These are phyloP conservation scores for Eudasyphora cyanicolor DNA, from an alignment of 2,888 invertebrate genomes.

Conservation along the genomic window DNA sequence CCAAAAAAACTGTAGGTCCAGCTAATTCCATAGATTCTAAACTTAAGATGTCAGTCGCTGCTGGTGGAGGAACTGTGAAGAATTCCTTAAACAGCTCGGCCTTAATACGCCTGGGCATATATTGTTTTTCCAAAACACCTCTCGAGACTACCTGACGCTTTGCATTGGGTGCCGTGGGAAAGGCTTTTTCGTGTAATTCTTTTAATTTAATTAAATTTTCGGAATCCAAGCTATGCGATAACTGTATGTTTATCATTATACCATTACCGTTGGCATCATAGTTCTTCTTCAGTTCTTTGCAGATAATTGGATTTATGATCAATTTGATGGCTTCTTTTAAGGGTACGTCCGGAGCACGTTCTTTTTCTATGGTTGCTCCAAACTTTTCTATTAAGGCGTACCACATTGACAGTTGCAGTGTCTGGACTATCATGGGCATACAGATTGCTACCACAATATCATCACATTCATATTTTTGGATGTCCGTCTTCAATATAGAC, in stretches of 20 bases:
- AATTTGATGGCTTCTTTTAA: conserved; percentile 92
- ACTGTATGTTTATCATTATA: conserved; percentile 78
- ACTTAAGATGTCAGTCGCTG: conserved; percentile 75
- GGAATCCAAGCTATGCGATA: conserved; percentile 81
- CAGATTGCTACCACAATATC: conserved; percentile 87
- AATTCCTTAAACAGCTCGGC: conserved; percentile 81
- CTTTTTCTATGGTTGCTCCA: conserved; percentile 79
- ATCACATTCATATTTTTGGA: conserved; percentile 83
- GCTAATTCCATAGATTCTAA: conserved; percentile 72
- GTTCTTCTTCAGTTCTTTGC: conserved; percentile 81
- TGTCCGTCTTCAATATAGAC: conserved; percentile 81
- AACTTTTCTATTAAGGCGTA: conserved; percentile 82
- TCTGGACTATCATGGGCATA: conserved; percentile 84
- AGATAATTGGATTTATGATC: conserved; percentile 84
- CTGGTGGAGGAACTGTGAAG: conserved; percentile 81
- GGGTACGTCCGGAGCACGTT: conserved; percentile 80
- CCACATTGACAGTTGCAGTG: conserved; percentile 86
- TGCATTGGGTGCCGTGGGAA: conserved; percentile 69
- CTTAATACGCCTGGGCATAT: conserved; percentile 81
- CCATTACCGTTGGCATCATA: conserved; percentile 83
- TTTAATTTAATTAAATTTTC: conserved; percentile 82
- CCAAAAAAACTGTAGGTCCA: conserved; percentile 78
- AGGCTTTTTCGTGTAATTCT: conserved; percentile 70
- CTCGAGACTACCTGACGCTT: conserved; percentile 82
- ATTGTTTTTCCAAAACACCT: conserved; percentile 83